Percentiles rank a stretch among this genome's conserved stretches.
phyloP scores from a whole-genome alignment of 2,888 invertebrate species.

The Icerya purchasi region DNA sequence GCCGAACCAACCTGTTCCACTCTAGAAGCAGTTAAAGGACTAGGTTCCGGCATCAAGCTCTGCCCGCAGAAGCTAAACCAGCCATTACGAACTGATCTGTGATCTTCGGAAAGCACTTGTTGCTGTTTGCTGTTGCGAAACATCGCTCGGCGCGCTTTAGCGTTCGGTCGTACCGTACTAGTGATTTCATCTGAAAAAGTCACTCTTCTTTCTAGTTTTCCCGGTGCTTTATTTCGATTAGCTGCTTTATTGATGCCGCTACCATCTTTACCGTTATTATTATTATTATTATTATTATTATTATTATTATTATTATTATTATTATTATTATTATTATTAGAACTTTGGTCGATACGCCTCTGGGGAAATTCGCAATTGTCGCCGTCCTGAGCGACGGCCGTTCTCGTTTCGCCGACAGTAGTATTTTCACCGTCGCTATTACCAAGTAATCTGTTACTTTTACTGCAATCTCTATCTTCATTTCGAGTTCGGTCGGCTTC shows the following conservation, averaged over 20 bases:
- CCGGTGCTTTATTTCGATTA: too few species aligned
- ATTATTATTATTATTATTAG: not conserved
- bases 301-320: not conserved
- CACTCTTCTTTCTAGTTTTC: conserved; percentile 7
- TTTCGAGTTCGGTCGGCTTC: too few species aligned
- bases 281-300: not conserved
- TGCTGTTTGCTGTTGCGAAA: conserved; percentile 8
- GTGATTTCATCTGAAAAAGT: conserved; percentile 2
- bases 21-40: not conserved
- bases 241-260: too few species aligned
- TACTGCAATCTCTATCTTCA: too few species aligned
- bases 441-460: too few species aligned
- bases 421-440: too few species aligned
- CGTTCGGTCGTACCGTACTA: not conserved
- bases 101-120: not conserved
- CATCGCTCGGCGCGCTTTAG: conserved; percentile 3
- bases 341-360: too few species aligned
- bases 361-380: too few species aligned
- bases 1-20: not conserved
- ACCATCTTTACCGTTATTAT: not conserved
- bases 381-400: too few species aligned
- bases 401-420: too few species aligned
- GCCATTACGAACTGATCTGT: conserved; percentile 3
- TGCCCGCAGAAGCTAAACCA: too few species aligned
- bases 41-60: too few species aligned